Evolutionary conservation across 92 coral and sea anemone genomes (phyloP).

Genomic region (Palythoa grandis): DNA sequence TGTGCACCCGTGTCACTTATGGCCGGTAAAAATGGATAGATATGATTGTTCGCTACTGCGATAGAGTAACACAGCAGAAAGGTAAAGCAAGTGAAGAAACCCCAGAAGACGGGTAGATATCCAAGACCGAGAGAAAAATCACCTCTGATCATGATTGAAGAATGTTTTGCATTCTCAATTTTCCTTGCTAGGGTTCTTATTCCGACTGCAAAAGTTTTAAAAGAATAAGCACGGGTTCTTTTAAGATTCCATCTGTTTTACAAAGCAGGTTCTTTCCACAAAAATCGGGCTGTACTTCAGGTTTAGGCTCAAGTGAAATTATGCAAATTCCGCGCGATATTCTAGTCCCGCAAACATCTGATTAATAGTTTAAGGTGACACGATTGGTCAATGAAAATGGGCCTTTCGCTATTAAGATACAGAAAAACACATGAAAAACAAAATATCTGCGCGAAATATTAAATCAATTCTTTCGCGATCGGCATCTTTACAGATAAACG

Average conservation of each 20-base stretch:
- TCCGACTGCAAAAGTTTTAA: neutral
- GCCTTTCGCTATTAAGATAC: slow-evolving; percentile 27
- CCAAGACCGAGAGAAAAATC: slow-evolving; percentile 91
- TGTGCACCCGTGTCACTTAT: slow-evolving; percentile 98
- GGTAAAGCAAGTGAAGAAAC: slow-evolving; percentile 82
- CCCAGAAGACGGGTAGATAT: slow-evolving; percentile 92
- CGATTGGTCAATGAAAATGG: slow-evolving; percentile 27
- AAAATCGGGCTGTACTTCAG: slow-evolving; percentile 12
- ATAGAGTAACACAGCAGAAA: slow-evolving; percentile 86
- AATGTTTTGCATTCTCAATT: slow-evolving; percentile 1
- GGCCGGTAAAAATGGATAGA: slow-evolving; percentile 96
- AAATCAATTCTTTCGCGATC: neutral
- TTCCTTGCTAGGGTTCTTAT: neutral
- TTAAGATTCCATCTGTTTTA: neutral
- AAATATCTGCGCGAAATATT: slow-evolving; percentile 26
- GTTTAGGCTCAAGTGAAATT: slow-evolving; percentile 1
- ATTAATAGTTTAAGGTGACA: neutral
- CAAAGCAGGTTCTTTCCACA: slow-evolving; percentile 3
- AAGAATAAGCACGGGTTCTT: neutral
- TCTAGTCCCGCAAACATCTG: slow-evolving; percentile 31
- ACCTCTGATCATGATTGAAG: slow-evolving; percentile 52
- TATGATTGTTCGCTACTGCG: slow-evolving; percentile 85
- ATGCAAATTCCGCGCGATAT: slow-evolving; percentile 41
- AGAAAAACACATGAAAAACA: slow-evolving; percentile 27
- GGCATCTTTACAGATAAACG: slow-evolving; percentile 26